Evolutionary conservation across 2,113 vertebrate species (phyloP).

Genomic region (Merops nubicus): DNA sequence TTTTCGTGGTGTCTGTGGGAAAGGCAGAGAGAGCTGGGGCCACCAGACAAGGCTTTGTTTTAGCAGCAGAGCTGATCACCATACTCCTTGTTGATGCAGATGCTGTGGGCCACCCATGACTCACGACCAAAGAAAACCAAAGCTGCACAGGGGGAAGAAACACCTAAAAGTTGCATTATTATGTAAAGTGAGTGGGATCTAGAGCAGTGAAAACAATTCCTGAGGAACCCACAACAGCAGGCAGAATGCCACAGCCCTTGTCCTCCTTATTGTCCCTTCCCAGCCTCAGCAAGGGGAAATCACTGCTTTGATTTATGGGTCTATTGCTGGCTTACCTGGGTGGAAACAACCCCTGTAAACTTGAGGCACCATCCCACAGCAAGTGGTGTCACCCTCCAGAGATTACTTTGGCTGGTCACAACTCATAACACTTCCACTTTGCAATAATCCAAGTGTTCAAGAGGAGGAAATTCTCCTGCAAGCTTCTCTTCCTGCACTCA

Average conservation of each 20-base stretch:
- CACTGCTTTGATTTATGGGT: background rate
- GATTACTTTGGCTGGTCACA: background rate
- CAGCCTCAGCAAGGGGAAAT: background rate
- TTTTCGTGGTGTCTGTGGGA: background rate
- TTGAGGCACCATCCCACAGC: fast-evolving
- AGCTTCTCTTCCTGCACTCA: background rate
- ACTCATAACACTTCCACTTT: background rate
- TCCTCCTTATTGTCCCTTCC: background rate
- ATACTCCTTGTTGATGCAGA: background rate
- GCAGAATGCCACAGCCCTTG: background rate
- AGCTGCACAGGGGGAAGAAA: background rate
- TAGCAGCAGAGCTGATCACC: background rate
- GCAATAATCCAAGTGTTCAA: background rate
- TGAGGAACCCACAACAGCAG: background rate
- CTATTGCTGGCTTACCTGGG: background rate
- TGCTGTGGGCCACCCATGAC: background rate
- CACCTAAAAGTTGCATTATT: background rate
- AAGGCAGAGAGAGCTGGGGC: background rate
- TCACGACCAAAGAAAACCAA: background rate
- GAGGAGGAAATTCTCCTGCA: background rate
- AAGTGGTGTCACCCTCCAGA: background rate
- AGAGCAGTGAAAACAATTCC: background rate
- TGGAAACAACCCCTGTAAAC: background rate
- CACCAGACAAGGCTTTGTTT: background rate
- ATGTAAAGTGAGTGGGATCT: background rate